Percentiles rank a stretch among this genome's conserved stretches.
Conservation (phyloP, 2,113 vertebrate species). For the Bettongia penicillata region DNA sequence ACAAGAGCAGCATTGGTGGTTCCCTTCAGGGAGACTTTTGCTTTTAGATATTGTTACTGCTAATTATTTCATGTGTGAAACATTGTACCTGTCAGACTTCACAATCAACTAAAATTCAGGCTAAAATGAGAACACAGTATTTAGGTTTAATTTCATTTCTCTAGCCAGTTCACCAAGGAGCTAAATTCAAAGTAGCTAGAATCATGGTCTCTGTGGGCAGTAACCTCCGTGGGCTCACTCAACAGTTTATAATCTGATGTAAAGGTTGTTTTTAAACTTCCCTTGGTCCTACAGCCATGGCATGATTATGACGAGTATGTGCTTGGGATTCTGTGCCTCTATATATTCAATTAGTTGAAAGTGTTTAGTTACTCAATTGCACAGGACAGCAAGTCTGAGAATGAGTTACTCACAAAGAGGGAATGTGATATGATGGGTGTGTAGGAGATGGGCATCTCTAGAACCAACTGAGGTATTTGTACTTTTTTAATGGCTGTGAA, state of each 20-base stretch:
- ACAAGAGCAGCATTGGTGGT: constrained; percentile 61
- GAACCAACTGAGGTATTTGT: constrained; percentile 17
- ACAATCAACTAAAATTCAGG: constrained; percentile 79
- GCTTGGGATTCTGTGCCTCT: constrained; percentile 10
- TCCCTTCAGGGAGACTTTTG: constrained; percentile 69
- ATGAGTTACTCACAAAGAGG: constrained; percentile 49
- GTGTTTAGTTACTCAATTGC: constrained; percentile 54
- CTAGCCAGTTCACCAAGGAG: constrained; percentile 67
- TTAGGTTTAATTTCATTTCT: constrained; percentile 73
- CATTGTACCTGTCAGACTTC: constrained; percentile 75
- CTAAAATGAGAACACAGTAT: constrained; percentile 73
- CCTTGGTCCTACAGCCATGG: not conserved
- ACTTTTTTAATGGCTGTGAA: not conserved
- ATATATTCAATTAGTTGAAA: constrained; percentile 62
- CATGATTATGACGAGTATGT: constrained; percentile 22
- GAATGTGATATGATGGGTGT: constrained; percentile 26
- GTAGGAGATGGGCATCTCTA: constrained; percentile 33
- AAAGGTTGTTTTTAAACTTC: constrained; percentile 31
- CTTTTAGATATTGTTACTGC: constrained; percentile 79
- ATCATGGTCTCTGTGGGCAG: not conserved
- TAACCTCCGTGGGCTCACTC: constrained; percentile 25
- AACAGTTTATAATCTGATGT: constrained; percentile 41
- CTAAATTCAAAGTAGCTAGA: constrained; percentile 10
- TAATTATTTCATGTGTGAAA: constrained; percentile 77
- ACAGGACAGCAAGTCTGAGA: constrained; percentile 30